Conservation (phyloP, 2,113 vertebrate genomes). For the Chrysochloris asiatica region DNA sequence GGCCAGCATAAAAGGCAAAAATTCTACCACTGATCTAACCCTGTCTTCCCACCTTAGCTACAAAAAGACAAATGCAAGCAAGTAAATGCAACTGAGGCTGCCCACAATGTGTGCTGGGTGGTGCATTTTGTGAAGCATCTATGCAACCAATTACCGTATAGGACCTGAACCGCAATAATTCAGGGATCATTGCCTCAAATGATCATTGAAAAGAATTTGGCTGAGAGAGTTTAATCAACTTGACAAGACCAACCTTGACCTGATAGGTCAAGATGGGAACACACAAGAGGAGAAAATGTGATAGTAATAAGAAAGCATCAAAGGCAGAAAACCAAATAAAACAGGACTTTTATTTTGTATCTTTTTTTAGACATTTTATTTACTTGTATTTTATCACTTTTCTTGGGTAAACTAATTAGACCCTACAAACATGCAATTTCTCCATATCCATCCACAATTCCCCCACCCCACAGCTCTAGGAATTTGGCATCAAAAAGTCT, state of each 20-base stretch:
- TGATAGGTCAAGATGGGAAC: no score
- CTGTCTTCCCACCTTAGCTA: not conserved
- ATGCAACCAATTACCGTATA: not conserved
- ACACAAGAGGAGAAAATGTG: not conserved
- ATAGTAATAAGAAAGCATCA: not conserved
- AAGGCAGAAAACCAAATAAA: conserved; percentile 5
- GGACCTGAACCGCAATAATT: not conserved
- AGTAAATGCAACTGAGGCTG: not conserved
- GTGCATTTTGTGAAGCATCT: not conserved
- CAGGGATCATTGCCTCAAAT: not conserved
- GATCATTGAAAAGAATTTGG: not conserved
- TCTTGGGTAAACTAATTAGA: not conserved
- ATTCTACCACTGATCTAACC: not conserved
- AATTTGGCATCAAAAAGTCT: not conserved
- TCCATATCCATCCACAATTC: not conserved
- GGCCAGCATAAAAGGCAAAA: not conserved
- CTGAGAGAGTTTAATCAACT: not conserved
- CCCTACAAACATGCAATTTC: not conserved
- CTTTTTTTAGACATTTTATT: not conserved
- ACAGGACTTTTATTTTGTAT: not conserved
- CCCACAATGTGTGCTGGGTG: not conserved
- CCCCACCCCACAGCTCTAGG: not conserved
- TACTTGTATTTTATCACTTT: not conserved
- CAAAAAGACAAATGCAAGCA: not conserved
- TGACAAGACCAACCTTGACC: not conserved